These are phyloP conservation scores for Nipponacmea schrenckii DNA, from an alignment of 2,888 invertebrate species.

Conservation along the genomic window DNA sequence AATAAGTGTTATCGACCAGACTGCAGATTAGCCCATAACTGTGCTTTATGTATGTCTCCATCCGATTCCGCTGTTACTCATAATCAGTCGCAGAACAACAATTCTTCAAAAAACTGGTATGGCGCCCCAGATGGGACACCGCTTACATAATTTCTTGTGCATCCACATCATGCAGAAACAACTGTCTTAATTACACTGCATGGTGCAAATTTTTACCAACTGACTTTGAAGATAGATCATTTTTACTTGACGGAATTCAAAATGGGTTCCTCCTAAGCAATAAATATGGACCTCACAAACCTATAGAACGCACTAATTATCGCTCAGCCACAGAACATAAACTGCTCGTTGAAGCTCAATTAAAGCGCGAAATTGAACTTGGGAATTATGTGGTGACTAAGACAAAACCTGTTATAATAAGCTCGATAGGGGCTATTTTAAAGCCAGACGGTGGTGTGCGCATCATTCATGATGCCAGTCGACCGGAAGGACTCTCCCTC, in stretches of 20 bases:
- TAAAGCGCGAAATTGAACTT: not conserved
- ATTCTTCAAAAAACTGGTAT: no score
- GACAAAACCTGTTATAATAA: not conserved
- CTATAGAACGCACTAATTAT: not conserved
- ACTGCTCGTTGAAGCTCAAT: not conserved
- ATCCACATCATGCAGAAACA: no score
- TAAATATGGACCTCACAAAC: not conserved
- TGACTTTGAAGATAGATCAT: not conserved
- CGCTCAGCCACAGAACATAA: not conserved
- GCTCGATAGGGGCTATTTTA: not conserved
- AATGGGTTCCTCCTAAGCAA: no score
- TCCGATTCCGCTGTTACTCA: not conserved
- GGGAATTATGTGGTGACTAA: not conserved
- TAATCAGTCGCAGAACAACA: not conserved
- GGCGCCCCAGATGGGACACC: no score
- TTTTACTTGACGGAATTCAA: not conserved
- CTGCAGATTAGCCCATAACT: not conserved
- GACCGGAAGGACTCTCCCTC: not conserved
- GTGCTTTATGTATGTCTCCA: not conserved
- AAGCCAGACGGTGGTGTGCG: not conserved
- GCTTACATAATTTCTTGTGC: no score
- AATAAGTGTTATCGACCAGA: not conserved
- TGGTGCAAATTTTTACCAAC: not conserved
- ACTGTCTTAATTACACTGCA: no score
- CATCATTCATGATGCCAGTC: slow-evolving; percentile 9